A percentile compares a stretch with the other conserved stretches of the same genome.
phyloP scores from a whole-genome alignment of 2,888 invertebrate species.

The Augiades crinisus region DNA sequence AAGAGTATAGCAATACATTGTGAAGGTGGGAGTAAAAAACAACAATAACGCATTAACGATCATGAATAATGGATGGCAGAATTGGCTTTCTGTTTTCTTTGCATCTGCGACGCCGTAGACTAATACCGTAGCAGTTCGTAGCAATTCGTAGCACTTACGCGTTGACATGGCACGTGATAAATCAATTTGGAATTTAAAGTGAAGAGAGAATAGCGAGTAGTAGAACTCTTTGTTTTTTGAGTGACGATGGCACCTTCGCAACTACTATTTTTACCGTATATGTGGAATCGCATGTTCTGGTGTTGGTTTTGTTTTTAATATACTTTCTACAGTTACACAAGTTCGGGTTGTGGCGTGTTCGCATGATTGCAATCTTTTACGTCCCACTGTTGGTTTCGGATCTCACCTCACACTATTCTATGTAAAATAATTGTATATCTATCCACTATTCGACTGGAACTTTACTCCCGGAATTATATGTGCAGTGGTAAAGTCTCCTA shows the following conservation, averaged over 20 bases:
- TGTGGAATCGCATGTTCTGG: no score
- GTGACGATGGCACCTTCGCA: background rate
- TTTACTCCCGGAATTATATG: no score
- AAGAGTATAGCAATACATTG: constrained; percentile 10
- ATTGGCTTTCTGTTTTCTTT: constrained; percentile 25
- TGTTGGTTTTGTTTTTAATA: no score
- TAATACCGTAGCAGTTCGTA: constrained; percentile 22
- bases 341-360: no score
- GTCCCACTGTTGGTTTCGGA: no score
- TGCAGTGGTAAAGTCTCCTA: no score
- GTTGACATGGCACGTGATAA: constrained; percentile 17
- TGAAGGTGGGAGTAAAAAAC: constrained; percentile 16
- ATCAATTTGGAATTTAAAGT: constrained; percentile 19
- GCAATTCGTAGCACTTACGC: constrained; percentile 21
- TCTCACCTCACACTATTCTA: no score
- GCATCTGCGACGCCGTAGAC: constrained; percentile 20
- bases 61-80: constrained; percentile 23
- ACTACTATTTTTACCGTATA: background rate
- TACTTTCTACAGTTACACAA: no score
- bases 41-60: constrained; percentile 16
- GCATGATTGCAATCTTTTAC: no score
- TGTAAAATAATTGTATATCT: no score
- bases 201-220: background rate
- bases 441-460: no score
- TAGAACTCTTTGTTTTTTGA: background rate